phyloP scores from a whole-genome alignment of 2,113 vertebrate genomes.

The Setophaga kirtlandii region DNA sequence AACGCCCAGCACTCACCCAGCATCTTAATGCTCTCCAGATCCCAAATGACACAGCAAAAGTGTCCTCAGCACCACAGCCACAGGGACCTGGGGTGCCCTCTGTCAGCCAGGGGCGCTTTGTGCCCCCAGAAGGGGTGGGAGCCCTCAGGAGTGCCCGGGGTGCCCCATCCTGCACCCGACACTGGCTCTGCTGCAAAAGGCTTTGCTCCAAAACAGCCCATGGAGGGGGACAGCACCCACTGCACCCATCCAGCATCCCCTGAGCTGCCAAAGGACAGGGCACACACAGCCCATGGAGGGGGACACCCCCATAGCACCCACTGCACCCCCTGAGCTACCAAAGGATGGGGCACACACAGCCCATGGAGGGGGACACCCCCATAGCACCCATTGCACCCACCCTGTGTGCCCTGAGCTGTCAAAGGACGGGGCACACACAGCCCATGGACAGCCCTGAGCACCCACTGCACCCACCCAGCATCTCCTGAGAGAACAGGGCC shows the following conservation, averaged over 20 bases:
- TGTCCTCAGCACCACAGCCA: neutral
- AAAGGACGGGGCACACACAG: neutral
- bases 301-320: no score
- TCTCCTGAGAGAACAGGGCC: no score
- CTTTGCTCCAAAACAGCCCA: neutral
- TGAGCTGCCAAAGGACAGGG: neutral
- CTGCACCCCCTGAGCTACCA: no score
- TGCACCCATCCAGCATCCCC: neutral
- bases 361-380: no score
- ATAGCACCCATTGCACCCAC: neutral
- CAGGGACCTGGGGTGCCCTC: neutral
- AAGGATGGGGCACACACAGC: neutral
- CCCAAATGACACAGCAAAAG: neutral
- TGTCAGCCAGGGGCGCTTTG: accelerated
- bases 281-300: accelerated
- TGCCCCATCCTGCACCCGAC: neutral
- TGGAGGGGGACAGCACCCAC: no score
- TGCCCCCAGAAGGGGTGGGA: accelerated
- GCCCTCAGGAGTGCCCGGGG: accelerated
- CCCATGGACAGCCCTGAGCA: no score
- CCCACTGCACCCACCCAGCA: no score
- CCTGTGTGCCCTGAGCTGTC: no score
- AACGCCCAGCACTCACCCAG: neutral
- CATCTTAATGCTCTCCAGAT: neutral
- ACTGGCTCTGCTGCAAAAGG: accelerated